A percentile compares a stretch with the other conserved stretches of the same genome.
phyloP scores from a whole-genome alignment of 23 tunicate species.

The Ascidia mentula region DNA sequence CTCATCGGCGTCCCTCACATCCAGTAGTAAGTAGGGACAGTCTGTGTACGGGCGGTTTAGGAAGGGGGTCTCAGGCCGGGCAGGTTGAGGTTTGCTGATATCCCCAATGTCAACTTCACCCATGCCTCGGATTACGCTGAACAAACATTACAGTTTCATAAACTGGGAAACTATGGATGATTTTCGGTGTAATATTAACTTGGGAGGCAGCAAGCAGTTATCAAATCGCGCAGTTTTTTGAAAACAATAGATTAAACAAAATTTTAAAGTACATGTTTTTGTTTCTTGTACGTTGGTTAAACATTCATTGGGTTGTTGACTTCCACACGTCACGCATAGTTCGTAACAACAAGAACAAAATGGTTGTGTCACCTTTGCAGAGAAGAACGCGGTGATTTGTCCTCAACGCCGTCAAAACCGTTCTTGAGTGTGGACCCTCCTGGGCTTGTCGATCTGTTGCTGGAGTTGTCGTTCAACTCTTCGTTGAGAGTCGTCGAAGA shows the following conservation, averaged over 20 bases:
- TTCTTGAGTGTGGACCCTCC: constrained; percentile 1
- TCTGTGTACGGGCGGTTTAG: constrained; percentile 50
- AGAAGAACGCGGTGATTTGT: constrained; percentile 64
- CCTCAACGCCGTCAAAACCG: constrained; percentile 33
- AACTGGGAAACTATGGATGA: background rate
- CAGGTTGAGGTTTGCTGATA: constrained; percentile 9
- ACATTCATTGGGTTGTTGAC: too few relatives aligned
- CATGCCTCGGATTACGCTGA: constrained; percentile 86
- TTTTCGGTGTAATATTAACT: background rate
- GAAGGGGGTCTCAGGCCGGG: constrained; percentile 24
- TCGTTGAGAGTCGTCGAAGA: constrained; percentile 33
- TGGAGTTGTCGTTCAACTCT: constrained; percentile 2
- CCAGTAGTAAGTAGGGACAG: constrained; percentile 90
- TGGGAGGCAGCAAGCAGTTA: too few relatives aligned
- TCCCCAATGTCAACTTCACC: constrained; percentile 86
- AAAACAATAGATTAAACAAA: too few relatives aligned
- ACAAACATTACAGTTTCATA: background rate
- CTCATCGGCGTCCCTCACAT: constrained; percentile 84
- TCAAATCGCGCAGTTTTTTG: too few relatives aligned
- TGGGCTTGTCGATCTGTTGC: constrained; percentile 14
- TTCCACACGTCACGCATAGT: too few relatives aligned
- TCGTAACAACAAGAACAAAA: too few relatives aligned
- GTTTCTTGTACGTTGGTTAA: too few relatives aligned
- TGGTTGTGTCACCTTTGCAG: too few relatives aligned
- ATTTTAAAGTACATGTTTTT: too few relatives aligned